Evolutionary conservation across 2,797 vertebrate genomes (phyloP), one percentile per base, ranked within the genome.

Genomic region (Botia almorhae): DNA sequence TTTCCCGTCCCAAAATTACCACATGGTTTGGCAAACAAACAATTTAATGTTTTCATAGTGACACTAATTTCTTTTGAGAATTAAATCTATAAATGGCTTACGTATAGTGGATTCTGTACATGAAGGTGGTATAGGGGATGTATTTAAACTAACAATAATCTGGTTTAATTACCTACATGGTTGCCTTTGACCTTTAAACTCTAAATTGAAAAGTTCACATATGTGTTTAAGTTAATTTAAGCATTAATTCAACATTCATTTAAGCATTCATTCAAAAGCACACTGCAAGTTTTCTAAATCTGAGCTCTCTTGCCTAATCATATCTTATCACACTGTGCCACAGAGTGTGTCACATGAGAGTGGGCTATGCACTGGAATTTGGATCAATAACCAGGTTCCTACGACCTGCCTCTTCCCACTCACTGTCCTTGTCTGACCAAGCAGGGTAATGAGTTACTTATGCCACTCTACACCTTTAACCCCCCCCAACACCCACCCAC

Each of bases 381-480:
- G 56, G 67, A 64, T 84, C 81, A 77, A 76, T 82, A 73, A 64
- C 11, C 56, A 71, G 61, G 63, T 72, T 81, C 67, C 76, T 74
- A 53, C 65, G 72, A 73, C 63, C 56, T 67, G n/a, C 81, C 82
- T 81, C 84, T 84, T 89, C 89, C 85, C 89, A 72, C 85, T 86
- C 80, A 74, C 71, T 77, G 86, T 84, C 81, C 90, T 86, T 79
- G 82, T 91, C 92, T 83, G 85, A 92, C 88, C 88, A 68, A 87
- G 88, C 82, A 87, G 87, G 90, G 84, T 93, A 94, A 94, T 94
- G 81, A 94, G 91, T 94, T 92, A 93, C 92, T 89, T 83, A 86
- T 88, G 29, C 80, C 77, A 53, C 73, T 67, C 69, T 79, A 76
- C 26, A 83, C 63, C 72, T 53, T n/a, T 3, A 74, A 74, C 56